Percentiles rank a stretch among this genome's conserved stretches.
These are phyloP conservation scores for Ramazzottius varieornatus DNA, from an alignment of 2,888 invertebrate species.

Conservation along the genomic window DNA sequence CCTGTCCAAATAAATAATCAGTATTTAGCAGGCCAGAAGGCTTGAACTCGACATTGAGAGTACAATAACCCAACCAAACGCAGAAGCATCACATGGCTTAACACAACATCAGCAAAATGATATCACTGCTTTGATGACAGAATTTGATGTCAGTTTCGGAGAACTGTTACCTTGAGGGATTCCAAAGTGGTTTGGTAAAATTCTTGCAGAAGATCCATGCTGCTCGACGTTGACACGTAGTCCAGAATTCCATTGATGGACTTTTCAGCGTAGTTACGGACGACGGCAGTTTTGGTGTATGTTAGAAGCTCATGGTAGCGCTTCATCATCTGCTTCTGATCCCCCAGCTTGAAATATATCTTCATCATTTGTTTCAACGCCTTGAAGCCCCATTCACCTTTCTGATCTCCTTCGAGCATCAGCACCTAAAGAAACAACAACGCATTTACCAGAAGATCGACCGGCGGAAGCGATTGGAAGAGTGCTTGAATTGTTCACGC, in stretches of 20 bases:
- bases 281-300: slow-evolving; percentile 96
- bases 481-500: background rate
- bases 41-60: too few species aligned
- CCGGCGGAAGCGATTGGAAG: background rate
- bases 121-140: background rate
- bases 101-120: background rate
- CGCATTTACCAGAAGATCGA: background rate
- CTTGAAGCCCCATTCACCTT: slow-evolving; percentile 99
- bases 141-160: background rate
- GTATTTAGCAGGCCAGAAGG: too few species aligned
- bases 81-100: background rate
- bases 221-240: slow-evolving; percentile 90
- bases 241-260: slow-evolving; percentile 97
- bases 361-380: slow-evolving; percentile 99
- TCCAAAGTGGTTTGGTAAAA: slow-evolving; percentile 60
- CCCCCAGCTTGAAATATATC: slow-evolving; percentile 84
- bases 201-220: slow-evolving; percentile 91
- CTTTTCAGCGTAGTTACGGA: slow-evolving; percentile 94
- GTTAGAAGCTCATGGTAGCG: slow-evolving; percentile 82
- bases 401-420: slow-evolving; percentile 83
- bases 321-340: slow-evolving; percentile 80
- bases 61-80: background rate
- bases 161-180: slow-evolving; percentile 22
- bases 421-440: slow-evolving; percentile 39
- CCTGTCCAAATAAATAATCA: too few species aligned